phyloP scores from a whole-genome alignment of 1,140 invertebrate species.

The Bombus haemorrhoidalis region DNA sequence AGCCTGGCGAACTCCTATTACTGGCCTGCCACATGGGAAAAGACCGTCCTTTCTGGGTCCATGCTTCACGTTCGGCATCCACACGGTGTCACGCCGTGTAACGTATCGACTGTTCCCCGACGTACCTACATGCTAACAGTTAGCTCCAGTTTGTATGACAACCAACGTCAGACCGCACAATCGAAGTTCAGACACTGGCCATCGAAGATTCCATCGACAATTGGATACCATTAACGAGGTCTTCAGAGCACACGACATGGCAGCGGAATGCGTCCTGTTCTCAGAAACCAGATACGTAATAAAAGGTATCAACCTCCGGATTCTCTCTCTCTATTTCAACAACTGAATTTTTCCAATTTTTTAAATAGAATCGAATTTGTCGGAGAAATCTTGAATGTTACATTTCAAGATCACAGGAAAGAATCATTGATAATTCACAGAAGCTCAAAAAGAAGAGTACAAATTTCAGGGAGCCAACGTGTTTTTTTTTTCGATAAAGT shows the following conservation, averaged over 20 bases:
- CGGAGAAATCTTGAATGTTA: neutral
- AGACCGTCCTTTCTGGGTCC: conserved; percentile 65
- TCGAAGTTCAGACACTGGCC: conserved; percentile 67
- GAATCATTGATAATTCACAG: neutral
- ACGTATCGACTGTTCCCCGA: conserved; percentile 72
- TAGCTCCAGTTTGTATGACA: conserved; percentile 67
- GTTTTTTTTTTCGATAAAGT: neutral
- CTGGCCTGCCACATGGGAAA: conserved; percentile 66
- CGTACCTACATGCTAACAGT: conserved; percentile 69
- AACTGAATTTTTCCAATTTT: neutral
- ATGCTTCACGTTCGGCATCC: conserved; percentile 61
- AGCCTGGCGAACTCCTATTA: conserved; percentile 66
- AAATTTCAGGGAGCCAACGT: neutral
- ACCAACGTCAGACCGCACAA: conserved; percentile 60
- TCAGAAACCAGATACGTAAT: conserved; percentile 58
- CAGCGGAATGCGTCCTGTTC: conserved; percentile 50
- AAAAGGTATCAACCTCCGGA: conserved; percentile 10
- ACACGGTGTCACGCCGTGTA: conserved; percentile 67
- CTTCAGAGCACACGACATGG: conserved; percentile 15
- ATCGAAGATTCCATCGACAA: conserved; percentile 69
- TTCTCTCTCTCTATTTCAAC: neutral
- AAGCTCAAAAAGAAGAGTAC: neutral
- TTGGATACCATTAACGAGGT: conserved; percentile 67
- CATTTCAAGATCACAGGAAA: neutral
- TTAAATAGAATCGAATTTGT: neutral